phyloP scores from a whole-genome alignment of 2,888 invertebrate species.

The Bibio marci region DNA sequence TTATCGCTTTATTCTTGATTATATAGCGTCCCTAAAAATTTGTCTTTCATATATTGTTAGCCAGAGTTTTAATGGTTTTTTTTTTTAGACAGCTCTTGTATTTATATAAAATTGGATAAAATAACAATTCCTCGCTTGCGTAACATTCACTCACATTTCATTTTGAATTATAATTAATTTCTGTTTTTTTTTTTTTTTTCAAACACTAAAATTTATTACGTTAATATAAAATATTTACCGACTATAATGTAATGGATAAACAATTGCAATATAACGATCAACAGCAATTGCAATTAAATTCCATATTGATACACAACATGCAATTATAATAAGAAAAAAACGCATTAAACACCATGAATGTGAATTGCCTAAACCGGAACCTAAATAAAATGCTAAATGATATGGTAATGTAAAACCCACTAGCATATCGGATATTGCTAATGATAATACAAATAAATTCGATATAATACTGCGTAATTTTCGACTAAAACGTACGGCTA shows the following conservation, averaged over 20 bases:
- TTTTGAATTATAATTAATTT: too few relatives aligned
- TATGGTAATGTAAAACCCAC: conserved; percentile 63
- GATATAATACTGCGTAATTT: conserved; percentile 51
- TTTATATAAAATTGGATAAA: too few relatives aligned
- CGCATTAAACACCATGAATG: conserved; percentile 49
- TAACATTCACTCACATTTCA: too few relatives aligned
- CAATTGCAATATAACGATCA: conserved; percentile 63
- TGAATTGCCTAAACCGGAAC: conserved; percentile 38
- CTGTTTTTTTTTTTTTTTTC: too few relatives aligned
- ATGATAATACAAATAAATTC: conserved; percentile 60
- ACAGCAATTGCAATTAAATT: conserved; percentile 63
- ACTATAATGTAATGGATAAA: conserved; percentile 62
- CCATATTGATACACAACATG: conserved; percentile 61
- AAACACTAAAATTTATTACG: too few relatives aligned
- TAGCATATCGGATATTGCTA: conserved; percentile 62
- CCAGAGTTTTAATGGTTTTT: too few relatives aligned
- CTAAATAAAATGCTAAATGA: conserved; percentile 57
- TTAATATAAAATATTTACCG: too few relatives aligned
- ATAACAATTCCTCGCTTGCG: too few relatives aligned
- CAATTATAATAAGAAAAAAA: conserved; percentile 56
- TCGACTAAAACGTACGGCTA: conserved; percentile 52
- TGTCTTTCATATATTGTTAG: too few relatives aligned
- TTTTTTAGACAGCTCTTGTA: too few relatives aligned
- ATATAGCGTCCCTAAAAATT: too few relatives aligned
- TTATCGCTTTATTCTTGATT: too few relatives aligned